Base-by-base conservation (phyloP, 2,888 invertebrate genomes). In the Meliscaeva auricollis region DNA sequence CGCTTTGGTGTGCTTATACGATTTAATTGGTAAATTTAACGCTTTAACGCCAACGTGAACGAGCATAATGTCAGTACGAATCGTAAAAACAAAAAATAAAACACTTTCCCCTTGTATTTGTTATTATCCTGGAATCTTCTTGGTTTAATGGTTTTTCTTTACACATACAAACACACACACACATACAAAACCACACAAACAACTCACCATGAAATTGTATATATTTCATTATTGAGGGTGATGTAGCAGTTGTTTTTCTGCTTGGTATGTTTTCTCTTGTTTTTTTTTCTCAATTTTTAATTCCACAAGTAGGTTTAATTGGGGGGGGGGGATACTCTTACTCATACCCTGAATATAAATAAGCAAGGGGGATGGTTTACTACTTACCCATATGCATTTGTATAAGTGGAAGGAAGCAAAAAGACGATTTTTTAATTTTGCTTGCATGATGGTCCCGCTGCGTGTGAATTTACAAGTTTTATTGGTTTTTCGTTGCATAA, bases 21-120 rank as follows among this genome's bases (percentile, higher is more conserved):
- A 69, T 83, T 83, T 83, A 83, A 83, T 83, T 73, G 54, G 73
- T 48, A 77, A 78, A 83, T 78, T 83, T 77, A 83, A 73, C 82
- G 82, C 77, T 77, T 82, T 82, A 77, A 77, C 82, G 77, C 77
- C 82, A 83, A 68, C 68, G 54, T 83, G 77, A 82, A 77, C 48
- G 73, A 76, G 46, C 73, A 82, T 82, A 77, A 77, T 62, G 68
- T 68, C 77, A 54, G 60, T 68, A 66, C 60, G 72, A 77, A 77
- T 68, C 77, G 54, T 82, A 60, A 81, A 76, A 82, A n/a, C n/a
- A n/a, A 26, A 26, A 26, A 3, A 26, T 26, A 26, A 26, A 75
- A 46, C 60, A 60, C 68, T 79, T 72, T 60, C 35, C 9, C 54
- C 35, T 20, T 54, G 1, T 26, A 52, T 60, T 77, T 78, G 68